Base-by-base conservation (phyloP, 1,140 invertebrate species). In the Triops cancriformis region DNA sequence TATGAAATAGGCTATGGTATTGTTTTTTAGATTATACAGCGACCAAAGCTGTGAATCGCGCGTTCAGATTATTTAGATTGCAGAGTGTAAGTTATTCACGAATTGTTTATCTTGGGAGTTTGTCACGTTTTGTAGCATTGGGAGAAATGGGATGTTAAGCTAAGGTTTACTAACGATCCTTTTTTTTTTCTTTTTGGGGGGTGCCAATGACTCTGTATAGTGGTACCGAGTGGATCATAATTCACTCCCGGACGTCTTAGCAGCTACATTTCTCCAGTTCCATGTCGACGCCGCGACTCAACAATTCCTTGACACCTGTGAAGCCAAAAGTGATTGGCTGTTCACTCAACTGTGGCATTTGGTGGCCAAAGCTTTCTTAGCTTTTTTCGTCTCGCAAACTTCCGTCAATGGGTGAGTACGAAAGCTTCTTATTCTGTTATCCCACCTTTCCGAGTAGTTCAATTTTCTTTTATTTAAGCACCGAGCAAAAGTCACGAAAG, bases 401-500 rank as follows among this genome's bases (percentile, higher is more conserved):
- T 92, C 92, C 72, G 91, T 94, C 75, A 95, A 94, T 86, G 93
- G 93, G 91, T 93, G 85, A 88, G 88, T 89, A 26, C 12, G 9
- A 73, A 14, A 18, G 23, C 28, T 31, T 73, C 64, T 10, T 14
- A 26, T 10, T 74, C 73, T 74, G 12, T 37, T n/a, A 23, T 41
- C 43, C 43, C 10, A 41, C 43, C 23, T 11, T 74, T 74, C 4
- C n/a, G 23, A 10, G n/a, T 41, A n/a, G 9, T 12, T 74, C 10
- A 41, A 26, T 5, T 74, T 37, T 26, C 43, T 74, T 10, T 74
- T 74, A n/a, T 26, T 76, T 26, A 26, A n/a, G n/a, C n/a, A n/a
- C n/a, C n/a, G n/a, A n/a, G n/a, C n/a, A n/a, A n/a, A n/a, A n/a
- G n/a, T n/a, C n/a, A n/a, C n/a, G n/a, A n/a, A n/a, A n/a, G n/a